Evolutionary conservation across 92 coral and sea anemone genomes (phyloP), one percentile per base, ranked within the genome.

Genomic region (Phymanthus crucifer): DNA sequence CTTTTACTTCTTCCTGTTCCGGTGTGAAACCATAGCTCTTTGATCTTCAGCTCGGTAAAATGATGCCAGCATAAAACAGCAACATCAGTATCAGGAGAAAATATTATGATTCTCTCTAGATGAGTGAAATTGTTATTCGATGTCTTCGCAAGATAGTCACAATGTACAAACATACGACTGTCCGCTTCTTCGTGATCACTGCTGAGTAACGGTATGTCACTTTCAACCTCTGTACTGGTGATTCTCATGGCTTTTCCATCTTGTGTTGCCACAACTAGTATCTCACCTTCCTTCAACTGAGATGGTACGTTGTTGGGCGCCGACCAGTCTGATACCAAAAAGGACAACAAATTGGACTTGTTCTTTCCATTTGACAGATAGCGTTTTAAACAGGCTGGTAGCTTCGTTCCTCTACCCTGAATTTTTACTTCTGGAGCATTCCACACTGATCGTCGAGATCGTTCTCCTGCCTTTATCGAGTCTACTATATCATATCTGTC

Each of bases 71-170:
- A 73, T 77, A 82, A 57, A 21, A 86, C 88, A 56, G 93, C 93
- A 76, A 82, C 88, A 45, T 86, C 87, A 52, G 91, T 87, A 56
- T 83, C 89, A 67, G 89, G 85, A 7, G 89, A 84, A 76, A 82
- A 90, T 16, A 84, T 73, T 43, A 87, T 73, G 70, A 91, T 76
- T 71, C 90, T 84, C 71, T 79, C 68, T 45, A 50, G 66, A 35
- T 68, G 35, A 32, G 64, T 73, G 47, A n/a, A n/a, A n/a, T n/a
- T n/a, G n/a, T n/a, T n/a, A n/a, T 26, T 18, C 48, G 75, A 37
- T 3, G 48, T 3, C 70, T 80, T 69, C 29, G 84, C 84, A 43
- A 80, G 27, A 80, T 80, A 71, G 19, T 71, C 57, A 31, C 84
- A 80, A 52, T 87, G 85, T 13, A 87, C 84, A 56, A 87, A 40